Conservation (phyloP, 2,888 invertebrate genomes). For the Fabriciana adippe region DNA sequence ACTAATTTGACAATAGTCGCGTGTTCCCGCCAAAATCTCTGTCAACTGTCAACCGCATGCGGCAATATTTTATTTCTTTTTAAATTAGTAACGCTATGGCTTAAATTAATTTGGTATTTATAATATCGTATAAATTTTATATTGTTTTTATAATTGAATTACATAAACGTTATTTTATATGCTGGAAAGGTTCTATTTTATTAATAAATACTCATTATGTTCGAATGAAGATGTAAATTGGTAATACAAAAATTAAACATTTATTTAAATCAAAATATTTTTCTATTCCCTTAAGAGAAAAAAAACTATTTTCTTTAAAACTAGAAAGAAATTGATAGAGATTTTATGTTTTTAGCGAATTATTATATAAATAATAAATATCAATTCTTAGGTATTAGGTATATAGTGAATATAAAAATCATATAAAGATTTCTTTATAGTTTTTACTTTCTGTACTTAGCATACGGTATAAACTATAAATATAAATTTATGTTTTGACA, state of each 20-base stretch:
- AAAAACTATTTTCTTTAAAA: too few relatives aligned
- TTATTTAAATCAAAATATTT: too few relatives aligned
- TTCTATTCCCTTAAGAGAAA: too few relatives aligned
- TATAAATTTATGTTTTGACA: slow-evolving; percentile 45
- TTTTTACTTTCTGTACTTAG: background rate
- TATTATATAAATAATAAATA: too few relatives aligned
- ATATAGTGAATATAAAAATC: too few relatives aligned
- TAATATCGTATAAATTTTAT: background rate
- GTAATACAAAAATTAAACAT: too few relatives aligned
- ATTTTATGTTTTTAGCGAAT: too few relatives aligned
- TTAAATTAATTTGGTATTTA: slow-evolving; percentile 22
- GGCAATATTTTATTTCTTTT: slow-evolving; percentile 43
- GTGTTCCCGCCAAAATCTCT: slow-evolving; percentile 64
- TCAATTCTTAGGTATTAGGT: too few relatives aligned
- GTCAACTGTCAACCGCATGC: slow-evolving; percentile 62
- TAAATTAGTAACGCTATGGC: slow-evolving; percentile 18
- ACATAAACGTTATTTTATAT: background rate
- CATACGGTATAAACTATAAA: slow-evolving; percentile 4
- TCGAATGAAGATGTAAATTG: too few relatives aligned
- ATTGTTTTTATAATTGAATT: slow-evolving; percentile 1
- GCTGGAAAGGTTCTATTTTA: background rate
- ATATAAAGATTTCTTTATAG: too few relatives aligned
- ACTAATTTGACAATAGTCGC: slow-evolving; percentile 67
- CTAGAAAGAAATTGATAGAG: too few relatives aligned
- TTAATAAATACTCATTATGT: too few relatives aligned